phyloP scores from a whole-genome alignment of 2,113 vertebrate genomes.

The Pseudolaguvia tuberculata region DNA sequence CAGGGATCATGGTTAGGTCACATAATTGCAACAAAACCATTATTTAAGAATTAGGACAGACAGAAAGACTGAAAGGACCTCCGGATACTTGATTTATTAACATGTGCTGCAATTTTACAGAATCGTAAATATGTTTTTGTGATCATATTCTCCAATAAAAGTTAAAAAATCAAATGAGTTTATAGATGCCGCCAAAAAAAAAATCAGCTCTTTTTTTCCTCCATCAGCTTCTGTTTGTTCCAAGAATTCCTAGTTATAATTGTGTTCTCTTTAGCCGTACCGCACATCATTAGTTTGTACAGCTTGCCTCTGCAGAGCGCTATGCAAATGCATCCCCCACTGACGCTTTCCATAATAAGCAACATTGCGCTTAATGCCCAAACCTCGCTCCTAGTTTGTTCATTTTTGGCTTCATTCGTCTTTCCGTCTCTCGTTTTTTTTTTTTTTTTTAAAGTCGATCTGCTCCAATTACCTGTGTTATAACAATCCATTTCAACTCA shows the following conservation, averaged over 20 bases:
- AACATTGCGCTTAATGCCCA: constrained; percentile 38
- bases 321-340: constrained; percentile 33
- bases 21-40: too few species aligned
- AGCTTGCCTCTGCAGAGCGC: constrained; percentile 31
- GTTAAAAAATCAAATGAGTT: too few species aligned
- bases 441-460: constrained; percentile 22
- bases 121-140: too few species aligned
- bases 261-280: constrained; percentile 41
- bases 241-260: constrained; percentile 42
- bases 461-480: constrained; percentile 11
- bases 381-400: constrained; percentile 24
- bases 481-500: constrained; percentile 21
- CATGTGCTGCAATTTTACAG: too few species aligned
- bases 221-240: constrained; percentile 30
- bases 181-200: too few species aligned
- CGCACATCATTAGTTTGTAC: constrained; percentile 47
- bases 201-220: not conserved
- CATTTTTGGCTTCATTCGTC: constrained; percentile 23
- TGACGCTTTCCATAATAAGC: constrained; percentile 49
- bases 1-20: too few species aligned
- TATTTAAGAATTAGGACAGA: too few species aligned
- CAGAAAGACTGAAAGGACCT: too few species aligned
- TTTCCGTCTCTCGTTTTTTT: not conserved
- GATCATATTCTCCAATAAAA: too few species aligned
- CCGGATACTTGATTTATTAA: too few species aligned